Conservation (phyloP, 2,888 invertebrate species). For the Caenorhabditis sp. region DNA sequence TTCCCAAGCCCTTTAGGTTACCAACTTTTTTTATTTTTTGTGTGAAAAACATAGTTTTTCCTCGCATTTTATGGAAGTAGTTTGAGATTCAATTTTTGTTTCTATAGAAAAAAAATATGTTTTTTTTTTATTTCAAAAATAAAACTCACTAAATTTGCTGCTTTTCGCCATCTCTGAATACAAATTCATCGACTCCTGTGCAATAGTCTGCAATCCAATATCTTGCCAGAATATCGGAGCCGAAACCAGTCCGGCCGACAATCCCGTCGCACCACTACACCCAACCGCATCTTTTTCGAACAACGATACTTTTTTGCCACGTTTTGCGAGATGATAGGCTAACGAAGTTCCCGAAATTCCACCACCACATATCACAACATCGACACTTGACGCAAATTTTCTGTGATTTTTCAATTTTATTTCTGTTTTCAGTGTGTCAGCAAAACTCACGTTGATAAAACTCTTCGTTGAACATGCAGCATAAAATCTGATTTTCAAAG, state of each 20-base stretch:
- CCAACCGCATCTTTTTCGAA: conserved; percentile 74
- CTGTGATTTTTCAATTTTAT: conserved; percentile 14
- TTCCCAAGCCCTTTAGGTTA: neutral
- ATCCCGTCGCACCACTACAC: conserved; percentile 83
- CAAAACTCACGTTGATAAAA: conserved; percentile 3
- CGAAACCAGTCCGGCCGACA: conserved; percentile 80
- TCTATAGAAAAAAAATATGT: too few relatives aligned
- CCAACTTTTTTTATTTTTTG: too few relatives aligned
- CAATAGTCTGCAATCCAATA: conserved; percentile 73
- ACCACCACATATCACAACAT: conserved; percentile 76
- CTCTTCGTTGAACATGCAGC: neutral
- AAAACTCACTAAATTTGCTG: conserved; percentile 78
- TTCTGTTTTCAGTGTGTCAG: too few relatives aligned
- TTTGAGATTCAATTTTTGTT: too few relatives aligned
- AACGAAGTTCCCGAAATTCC: conserved; percentile 81
- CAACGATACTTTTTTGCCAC: conserved; percentile 79
- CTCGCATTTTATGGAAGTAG: too few relatives aligned
- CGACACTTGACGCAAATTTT: conserved; percentile 33
- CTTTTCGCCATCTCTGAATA: conserved; percentile 79
- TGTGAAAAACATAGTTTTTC: too few relatives aligned
- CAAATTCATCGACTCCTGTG: conserved; percentile 82
- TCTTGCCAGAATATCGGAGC: conserved; percentile 80
- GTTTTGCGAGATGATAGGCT: conserved; percentile 79
- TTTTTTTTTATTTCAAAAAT: too few relatives aligned
- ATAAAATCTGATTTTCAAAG: conserved; percentile 3